phyloP scores from a whole-genome alignment of 1,140 invertebrate genomes.

The Drosophila tani region DNA sequence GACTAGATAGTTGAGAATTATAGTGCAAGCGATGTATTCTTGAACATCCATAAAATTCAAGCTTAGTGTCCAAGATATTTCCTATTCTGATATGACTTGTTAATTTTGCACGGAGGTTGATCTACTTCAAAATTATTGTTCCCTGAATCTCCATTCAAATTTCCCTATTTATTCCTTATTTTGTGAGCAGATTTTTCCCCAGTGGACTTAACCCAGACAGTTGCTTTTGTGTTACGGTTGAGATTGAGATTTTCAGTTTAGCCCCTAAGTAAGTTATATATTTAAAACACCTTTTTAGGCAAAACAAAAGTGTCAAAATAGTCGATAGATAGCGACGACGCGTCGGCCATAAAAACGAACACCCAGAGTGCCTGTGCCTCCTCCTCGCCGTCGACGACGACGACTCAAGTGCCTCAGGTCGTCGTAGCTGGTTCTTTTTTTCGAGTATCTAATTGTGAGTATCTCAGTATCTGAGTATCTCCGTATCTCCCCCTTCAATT shows the following conservation, averaged over 20 bases:
- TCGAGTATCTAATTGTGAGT: constrained; percentile 29
- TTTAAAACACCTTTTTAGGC: constrained; percentile 79
- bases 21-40: no score
- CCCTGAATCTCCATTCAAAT: no score
- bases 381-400: background rate
- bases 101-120: no score
- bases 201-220: constrained; percentile 11
- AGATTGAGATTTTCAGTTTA: constrained; percentile 18
- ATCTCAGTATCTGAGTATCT: constrained; percentile 16
- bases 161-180: background rate
- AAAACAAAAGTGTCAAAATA: constrained; percentile 82
- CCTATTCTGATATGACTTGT: no score
- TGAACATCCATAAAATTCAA: no score
- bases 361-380: constrained; percentile 52
- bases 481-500: background rate
- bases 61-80: no score
- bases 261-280: constrained; percentile 67
- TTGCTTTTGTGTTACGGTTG: constrained; percentile 17
- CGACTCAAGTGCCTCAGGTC: constrained; percentile 1
- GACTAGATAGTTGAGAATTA: no score
- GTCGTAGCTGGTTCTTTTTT: constrained; percentile 23
- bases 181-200: background rate
- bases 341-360: constrained; percentile 68
- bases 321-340: constrained; percentile 47
- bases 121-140: no score